Percentiles rank a stretch among this genome's conserved stretches.
Conservation (phyloP, 2,113 vertebrate genomes). For the Amazona guildingii region DNA sequence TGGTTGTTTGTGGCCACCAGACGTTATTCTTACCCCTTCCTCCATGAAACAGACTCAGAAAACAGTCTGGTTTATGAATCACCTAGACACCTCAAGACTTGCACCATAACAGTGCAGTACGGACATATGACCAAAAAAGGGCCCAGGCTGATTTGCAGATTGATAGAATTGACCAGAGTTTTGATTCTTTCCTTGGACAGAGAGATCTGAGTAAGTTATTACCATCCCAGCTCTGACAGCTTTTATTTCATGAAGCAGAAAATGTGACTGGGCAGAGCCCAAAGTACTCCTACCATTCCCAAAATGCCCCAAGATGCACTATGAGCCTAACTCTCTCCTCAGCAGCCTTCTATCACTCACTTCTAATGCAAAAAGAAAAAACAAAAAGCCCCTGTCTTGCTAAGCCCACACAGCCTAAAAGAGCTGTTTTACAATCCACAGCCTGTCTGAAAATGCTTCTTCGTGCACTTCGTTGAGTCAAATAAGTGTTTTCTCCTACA, state of each 20-base stretch:
- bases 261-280: neutral
- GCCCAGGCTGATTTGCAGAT: neutral
- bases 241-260: neutral
- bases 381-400: fast-evolving
- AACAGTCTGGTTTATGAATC: neutral
- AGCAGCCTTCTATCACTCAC: neutral
- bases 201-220: neutral
- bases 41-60: neutral
- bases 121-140: neutral
- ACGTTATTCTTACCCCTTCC: neutral
- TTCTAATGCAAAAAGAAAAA: neutral
- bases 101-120: too few relatives aligned
- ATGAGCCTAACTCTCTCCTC: neutral
- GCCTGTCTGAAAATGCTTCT: neutral
- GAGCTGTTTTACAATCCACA: neutral
- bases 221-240: neutral
- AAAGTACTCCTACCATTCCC: neutral
- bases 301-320: neutral
- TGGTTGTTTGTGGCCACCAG: neutral
- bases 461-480: neutral
- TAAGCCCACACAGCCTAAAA: neutral
- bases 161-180: neutral
- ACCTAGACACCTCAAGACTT: neutral
- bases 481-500: neutral
- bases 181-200: neutral